Evolutionary conservation across 2,797 vertebrate genomes (phyloP).

Genomic region (Clarias platycephalus): DNA sequence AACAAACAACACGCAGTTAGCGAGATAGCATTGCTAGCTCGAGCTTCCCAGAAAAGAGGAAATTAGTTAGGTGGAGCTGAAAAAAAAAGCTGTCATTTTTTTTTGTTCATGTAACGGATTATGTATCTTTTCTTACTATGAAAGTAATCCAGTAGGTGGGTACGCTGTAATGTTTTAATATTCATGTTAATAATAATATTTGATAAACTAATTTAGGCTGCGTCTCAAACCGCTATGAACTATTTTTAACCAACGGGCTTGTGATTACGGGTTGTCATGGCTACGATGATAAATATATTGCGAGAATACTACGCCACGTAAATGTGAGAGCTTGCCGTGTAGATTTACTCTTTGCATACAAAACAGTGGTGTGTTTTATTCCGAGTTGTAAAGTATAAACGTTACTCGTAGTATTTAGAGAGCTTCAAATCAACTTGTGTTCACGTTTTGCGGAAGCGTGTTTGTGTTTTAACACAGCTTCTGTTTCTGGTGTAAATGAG

Average conservation of each 20-base stretch:
- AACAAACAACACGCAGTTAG: constrained; percentile 18
- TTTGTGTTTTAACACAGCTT: background rate
- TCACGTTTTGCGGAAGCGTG: background rate
- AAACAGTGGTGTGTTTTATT: too few relatives aligned
- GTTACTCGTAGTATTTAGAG: background rate
- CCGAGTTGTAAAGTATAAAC: too few relatives aligned
- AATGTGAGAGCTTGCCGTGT: background rate
- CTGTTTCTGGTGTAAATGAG: background rate
- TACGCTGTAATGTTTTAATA: background rate
- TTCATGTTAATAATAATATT: background rate
- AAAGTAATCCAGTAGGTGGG: background rate
- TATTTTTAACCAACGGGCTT: background rate
- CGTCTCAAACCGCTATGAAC: background rate
- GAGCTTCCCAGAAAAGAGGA: background rate
- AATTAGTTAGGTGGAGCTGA: background rate
- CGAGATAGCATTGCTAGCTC: background rate
- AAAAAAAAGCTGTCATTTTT: background rate
- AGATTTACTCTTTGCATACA: background rate
- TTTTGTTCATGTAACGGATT: background rate
- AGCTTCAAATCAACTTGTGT: background rate
- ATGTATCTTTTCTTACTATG: background rate
- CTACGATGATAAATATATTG: background rate
- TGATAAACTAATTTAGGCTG: background rate
- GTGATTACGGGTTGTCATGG: background rate
- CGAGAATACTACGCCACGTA: background rate